Evolutionary conservation across 2,888 invertebrate species (phyloP).

Genomic region (Folsomia manolachei): DNA sequence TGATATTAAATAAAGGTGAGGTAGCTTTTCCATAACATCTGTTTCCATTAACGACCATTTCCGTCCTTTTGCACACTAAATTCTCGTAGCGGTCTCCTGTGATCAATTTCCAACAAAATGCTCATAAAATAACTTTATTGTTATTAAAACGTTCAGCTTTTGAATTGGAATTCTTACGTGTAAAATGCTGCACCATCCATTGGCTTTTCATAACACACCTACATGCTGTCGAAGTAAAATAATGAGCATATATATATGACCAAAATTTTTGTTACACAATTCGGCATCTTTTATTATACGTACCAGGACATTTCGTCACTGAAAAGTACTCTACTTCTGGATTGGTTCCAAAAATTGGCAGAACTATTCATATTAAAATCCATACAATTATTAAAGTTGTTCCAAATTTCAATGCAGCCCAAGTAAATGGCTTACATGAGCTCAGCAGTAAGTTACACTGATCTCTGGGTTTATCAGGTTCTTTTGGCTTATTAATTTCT

Average conservation of each 20-base stretch:
- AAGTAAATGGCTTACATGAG: too few species aligned
- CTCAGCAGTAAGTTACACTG: constrained; percentile 33
- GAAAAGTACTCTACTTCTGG: constrained; percentile 44
- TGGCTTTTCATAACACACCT: constrained; percentile 41
- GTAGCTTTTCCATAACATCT: constrained; percentile 27
- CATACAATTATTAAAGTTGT: neutral
- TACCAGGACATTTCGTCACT: constrained; percentile 41
- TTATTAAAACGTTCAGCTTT: too few species aligned
- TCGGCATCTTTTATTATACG: too few species aligned
- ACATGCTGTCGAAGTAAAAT: too few species aligned
- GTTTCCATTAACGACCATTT: constrained; percentile 26
- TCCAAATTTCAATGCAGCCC: neutral
- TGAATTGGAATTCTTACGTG: too few species aligned
- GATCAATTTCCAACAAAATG: too few species aligned
- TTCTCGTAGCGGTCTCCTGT: neutral
- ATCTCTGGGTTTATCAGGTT: constrained; percentile 22
- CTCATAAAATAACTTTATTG: neutral
- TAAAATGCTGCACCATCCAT: constrained; percentile 41
- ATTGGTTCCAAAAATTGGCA: constrained; percentile 39
- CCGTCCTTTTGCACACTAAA: constrained; percentile 31
- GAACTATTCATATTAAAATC: constrained; percentile 26
- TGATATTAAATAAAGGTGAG: constrained; percentile 30
- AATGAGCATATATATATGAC: too few species aligned
- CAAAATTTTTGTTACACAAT: too few species aligned
- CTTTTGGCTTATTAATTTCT: constrained; percentile 25